A percentile compares a stretch with the other conserved stretches of the same genome.
Evolutionary conservation across 37 sponge, comb jelly and placozoan species (phyloP).

Genomic region (Diacarnus erythraeanus): DNA sequence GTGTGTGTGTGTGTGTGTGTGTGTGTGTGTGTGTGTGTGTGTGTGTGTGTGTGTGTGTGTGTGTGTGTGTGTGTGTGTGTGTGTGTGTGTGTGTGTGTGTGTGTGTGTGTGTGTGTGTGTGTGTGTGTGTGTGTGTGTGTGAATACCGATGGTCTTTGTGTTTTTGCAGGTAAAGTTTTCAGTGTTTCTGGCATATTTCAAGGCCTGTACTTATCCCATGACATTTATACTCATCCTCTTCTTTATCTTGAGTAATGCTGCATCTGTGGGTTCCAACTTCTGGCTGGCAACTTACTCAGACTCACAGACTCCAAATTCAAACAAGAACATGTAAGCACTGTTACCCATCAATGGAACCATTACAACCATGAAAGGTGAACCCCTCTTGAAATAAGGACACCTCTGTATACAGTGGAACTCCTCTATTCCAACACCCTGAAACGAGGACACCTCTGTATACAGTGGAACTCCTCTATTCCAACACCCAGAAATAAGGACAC

Average conservation of each 20-base stretch:
- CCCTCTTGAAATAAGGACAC: too few relatives aligned
- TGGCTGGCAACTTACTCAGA: constrained; percentile 94
- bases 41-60: neutral
- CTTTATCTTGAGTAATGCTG: constrained; percentile 38
- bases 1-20: too few relatives aligned
- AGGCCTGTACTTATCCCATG: constrained; percentile 52
- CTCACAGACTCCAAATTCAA: neutral
- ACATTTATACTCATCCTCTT: constrained; percentile 39
- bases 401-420: too few relatives aligned
- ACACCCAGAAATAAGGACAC: too few relatives aligned
- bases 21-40: too few relatives aligned
- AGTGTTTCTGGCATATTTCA: constrained; percentile 60
- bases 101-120: neutral
- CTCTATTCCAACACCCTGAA: too few relatives aligned
- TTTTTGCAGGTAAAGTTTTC: constrained; percentile 63
- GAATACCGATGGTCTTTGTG: neutral
- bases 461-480: too few relatives aligned
- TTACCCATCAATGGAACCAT: neutral
- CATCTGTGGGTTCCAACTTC: constrained; percentile 69
- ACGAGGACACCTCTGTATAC: too few relatives aligned
- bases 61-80: neutral
- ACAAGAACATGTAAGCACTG: neutral
- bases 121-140: neutral
- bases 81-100: neutral
- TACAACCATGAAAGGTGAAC: too few relatives aligned